Base-by-base conservation (phyloP, 2,888 invertebrate genomes). In the Drosophila pegasa region DNA sequence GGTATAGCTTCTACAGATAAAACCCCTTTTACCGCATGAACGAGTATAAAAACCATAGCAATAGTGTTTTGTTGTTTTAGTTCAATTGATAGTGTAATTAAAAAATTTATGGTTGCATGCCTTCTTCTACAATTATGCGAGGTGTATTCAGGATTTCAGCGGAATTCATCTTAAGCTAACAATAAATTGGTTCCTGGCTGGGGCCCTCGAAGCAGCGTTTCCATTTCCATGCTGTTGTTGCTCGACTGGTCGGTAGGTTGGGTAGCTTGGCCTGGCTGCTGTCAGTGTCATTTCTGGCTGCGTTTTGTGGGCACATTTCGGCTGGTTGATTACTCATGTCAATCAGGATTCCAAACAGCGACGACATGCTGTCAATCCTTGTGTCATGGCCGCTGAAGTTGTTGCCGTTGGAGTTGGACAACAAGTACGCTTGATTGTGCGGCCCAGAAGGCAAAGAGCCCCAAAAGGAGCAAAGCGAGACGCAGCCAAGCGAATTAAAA, bases 281-380 rank as follows among this genome's bases (percentile, higher is more conserved):
- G 87, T 87, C 86, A 82, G 83, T 88, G 88, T 89, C 85, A 88
- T 71, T 83, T 68, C 87, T 83, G 87, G 80, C 88, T 89, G 84
- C 87, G 83, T 85, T 87, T 89, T 89, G 85, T 85, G 85, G 89
- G 80, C 85, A 91, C 91, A 89, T 91, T 90, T 91, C 82, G 91
- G 87, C 87, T 87, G 90, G 90, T 90, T 90, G 90, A 90, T 90
- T 90, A 91, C 90, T 91, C 90, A 90, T 90, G 90, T 91, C 91
- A 91, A 90, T 90, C 90, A 90, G 90, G 86, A 86, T 90, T 90
- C 86, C 90, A 90, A 88, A 80, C 85, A 87, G 86, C 89, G 82
- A 87, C 91, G 91, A 90, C 91, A 91, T 91, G 90, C 89, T 90
- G 90, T 90, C 90, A 91, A 91, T 90, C 91, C 89, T 91, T 87